Evolutionary conservation across 2,888 invertebrate species (phyloP), one percentile per base, ranked within the genome.

Genomic region (Idaea straminata): DNA sequence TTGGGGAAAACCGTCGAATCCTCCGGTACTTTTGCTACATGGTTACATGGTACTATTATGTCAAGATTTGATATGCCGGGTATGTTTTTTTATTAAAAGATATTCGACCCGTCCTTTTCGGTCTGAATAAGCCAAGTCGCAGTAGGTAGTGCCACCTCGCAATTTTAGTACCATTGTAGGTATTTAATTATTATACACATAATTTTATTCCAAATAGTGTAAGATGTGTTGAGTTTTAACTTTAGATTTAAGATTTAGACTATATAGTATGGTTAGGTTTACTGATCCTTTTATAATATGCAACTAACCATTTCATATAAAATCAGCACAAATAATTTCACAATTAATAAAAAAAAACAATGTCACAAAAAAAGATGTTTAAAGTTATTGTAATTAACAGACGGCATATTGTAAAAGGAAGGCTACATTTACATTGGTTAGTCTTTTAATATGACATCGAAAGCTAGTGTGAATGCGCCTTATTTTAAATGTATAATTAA

Each of bases 391-490:
- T 63, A 68, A 69, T 67, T 65, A 77, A 67, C n/a, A 64, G 62
- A 66, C 47, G 70, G 83, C 87, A 82, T 87, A 86, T 89, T 88
- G 73, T 89, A 86, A 86, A 87, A 84, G 89, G 86, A 86, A 72
- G 85, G 89, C 86, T 82, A 81, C 86, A 85, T 89, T 90, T 85
- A 78, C 89, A 87, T 88, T 85, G 86, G 88, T 85, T 78, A 82
- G 83, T 82, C 80, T 86, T 83, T 85, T 84, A 81, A 82, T 80
- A 79, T 75, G 83, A 88, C 88, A 87, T 88, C 87, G 87, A 87
- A 86, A 83, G 85, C 88, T 88, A 85, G 87, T 88, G 90, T 88
- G 88, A 86, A 88, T 86, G 89, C 86, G 84, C 89, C 86, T 88
- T 89, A 84, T 84, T 82, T 78, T 81, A 79, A 78, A 77, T 82